Evolutionary conservation across 2,888 invertebrate species (phyloP).

Genomic region (Synanthedon myopaeformis): DNA sequence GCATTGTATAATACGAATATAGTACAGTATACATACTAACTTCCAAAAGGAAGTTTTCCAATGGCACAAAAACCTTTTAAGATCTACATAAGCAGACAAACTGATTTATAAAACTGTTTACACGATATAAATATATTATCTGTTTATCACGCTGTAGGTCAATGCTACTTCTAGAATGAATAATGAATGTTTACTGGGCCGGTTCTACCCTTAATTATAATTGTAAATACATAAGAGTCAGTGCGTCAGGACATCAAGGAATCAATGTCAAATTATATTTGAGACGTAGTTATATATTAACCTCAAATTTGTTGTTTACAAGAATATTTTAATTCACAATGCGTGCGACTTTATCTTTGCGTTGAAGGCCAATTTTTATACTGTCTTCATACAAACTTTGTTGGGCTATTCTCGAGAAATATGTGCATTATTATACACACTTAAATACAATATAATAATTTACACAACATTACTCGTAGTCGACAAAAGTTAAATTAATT

Average conservation of each 20-base stretch:
- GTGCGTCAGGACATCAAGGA: constrained; percentile 25
- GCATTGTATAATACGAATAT: too few relatives aligned
- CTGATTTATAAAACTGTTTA: background rate
- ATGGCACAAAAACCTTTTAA: too few relatives aligned
- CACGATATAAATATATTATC: background rate
- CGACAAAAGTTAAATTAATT: too few relatives aligned
- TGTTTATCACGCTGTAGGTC: constrained; percentile 20
- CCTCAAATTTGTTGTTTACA: background rate
- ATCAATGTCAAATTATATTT: background rate
- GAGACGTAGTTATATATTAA: background rate
- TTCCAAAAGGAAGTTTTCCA: too few relatives aligned
- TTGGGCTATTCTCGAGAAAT: too few relatives aligned
- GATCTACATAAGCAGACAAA: too few relatives aligned
- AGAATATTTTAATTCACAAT: background rate
- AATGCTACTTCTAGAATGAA: constrained; percentile 15
- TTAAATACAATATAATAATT: too few relatives aligned
- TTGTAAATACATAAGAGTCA: constrained; percentile 29
- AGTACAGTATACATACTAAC: too few relatives aligned
- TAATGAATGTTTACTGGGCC: constrained; percentile 35
- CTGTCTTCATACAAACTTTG: too few relatives aligned
- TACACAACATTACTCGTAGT: too few relatives aligned
- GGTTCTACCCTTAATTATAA: constrained; percentile 35
- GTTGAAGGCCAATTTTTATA: too few relatives aligned
- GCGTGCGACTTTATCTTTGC: constrained; percentile 44
- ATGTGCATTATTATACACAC: too few relatives aligned